These are phyloP conservation scores for Pseudochirops corinnae DNA, from an alignment of 2,797 vertebrate genomes.

Conservation along the genomic window DNA sequence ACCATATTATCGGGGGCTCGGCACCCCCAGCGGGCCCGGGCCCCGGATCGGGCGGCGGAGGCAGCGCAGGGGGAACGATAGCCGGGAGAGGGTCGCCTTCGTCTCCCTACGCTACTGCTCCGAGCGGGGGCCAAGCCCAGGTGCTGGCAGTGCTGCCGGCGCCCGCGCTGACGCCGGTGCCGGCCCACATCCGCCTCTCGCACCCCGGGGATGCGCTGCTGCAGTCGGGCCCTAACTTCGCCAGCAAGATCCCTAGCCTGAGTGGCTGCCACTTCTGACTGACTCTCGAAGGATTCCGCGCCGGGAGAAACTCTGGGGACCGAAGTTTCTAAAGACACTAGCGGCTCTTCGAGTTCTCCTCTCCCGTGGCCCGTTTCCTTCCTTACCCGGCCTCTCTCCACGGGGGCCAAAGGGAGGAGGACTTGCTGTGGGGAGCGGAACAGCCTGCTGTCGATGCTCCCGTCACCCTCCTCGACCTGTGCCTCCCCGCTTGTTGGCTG, in stretches of 20 bases:
- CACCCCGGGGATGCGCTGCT: conserved; percentile 90
- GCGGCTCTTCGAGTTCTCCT: not conserved
- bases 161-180: conserved; percentile 92
- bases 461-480: not conserved
- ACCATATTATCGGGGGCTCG: conserved; percentile 94
- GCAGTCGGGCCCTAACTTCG: conserved; percentile 90
- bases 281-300: not conserved
- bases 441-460: not conserved
- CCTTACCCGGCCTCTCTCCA: not conserved
- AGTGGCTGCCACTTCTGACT: conserved; percentile 94
- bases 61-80: not conserved
- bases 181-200: conserved; percentile 91
- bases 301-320: not conserved
- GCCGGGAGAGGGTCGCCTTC: not conserved
- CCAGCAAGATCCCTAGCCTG: conserved; percentile 92
- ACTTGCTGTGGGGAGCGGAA: not conserved
- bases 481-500: not conserved
- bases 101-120: conserved; percentile 85
- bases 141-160: conserved; percentile 94
- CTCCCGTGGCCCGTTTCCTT: not conserved
- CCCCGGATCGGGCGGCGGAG: conserved; percentile 81
- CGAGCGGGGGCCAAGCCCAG: conserved; percentile 91
- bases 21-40: conserved; percentile 87
- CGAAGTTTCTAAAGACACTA: not conserved
- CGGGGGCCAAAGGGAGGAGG: not conserved